Evolutionary conservation across 2,797 vertebrate genomes (phyloP).

Genomic region (Ibycter americanus): DNA sequence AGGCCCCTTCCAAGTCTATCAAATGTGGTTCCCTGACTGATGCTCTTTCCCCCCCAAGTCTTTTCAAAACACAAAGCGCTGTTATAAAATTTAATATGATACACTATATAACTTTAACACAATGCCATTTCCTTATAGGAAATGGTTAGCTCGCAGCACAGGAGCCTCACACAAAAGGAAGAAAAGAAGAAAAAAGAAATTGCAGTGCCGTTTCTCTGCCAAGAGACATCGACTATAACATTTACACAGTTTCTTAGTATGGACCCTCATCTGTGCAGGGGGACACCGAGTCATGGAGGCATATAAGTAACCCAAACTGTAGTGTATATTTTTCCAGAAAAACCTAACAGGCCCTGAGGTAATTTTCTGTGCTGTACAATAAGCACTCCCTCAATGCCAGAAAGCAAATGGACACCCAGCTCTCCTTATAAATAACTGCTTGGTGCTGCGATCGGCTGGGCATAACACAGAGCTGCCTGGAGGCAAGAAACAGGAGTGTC

Average conservation of each 20-base stretch:
- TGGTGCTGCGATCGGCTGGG: background rate
- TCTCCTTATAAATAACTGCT: background rate
- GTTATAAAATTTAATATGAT: slow-evolving; percentile 69
- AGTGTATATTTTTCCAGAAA: slow-evolving; percentile 1
- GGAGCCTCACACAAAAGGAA: background rate
- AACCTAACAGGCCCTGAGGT: background rate
- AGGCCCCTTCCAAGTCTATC: slow-evolving; percentile 57
- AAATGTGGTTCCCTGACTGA: slow-evolving; percentile 51
- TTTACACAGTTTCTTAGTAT: background rate
- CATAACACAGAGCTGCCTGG: background rate
- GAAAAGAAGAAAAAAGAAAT: background rate
- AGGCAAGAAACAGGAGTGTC: background rate
- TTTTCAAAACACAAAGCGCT: slow-evolving; percentile 63
- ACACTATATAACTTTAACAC: slow-evolving; percentile 64
- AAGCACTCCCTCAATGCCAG: background rate
- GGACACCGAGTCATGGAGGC: background rate
- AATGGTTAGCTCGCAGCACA: slow-evolving; percentile 17
- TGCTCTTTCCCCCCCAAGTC: slow-evolving; percentile 34
- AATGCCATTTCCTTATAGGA: slow-evolving; percentile 41
- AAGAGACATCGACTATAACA: background rate
- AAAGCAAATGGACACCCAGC: background rate
- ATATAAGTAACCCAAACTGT: background rate
- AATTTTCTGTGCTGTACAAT: background rate
- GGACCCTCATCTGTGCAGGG: background rate
- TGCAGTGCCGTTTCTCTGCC: slow-evolving; percentile 8